phyloP scores from a whole-genome alignment of 1,140 invertebrate genomes.

The Lepidotrigona ventralis region DNA sequence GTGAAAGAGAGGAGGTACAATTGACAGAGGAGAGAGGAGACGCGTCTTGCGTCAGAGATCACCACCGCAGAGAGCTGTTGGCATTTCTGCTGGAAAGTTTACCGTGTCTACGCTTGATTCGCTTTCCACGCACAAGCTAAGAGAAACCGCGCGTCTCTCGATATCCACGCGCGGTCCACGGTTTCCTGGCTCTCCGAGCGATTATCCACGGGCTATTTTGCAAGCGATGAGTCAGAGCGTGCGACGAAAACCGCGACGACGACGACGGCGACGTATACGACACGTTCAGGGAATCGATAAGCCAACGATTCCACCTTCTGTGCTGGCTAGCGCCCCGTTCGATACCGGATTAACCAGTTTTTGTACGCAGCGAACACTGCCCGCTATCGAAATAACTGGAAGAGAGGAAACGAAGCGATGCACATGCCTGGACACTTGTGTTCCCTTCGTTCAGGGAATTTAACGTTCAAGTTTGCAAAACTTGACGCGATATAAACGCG shows the following conservation, averaged over 20 bases:
- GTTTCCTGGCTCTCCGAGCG: background rate
- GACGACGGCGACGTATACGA: background rate
- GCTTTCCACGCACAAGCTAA: slow-evolving; percentile 16
- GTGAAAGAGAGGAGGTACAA: slow-evolving; percentile 32
- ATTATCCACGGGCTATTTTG: slow-evolving; percentile 30
- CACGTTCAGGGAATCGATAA: slow-evolving; percentile 31
- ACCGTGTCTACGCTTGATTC: slow-evolving; percentile 55
- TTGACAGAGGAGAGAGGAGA: slow-evolving; percentile 30
- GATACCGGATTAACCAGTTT: slow-evolving; percentile 49
- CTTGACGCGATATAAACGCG: background rate
- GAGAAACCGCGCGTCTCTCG: slow-evolving; percentile 20
- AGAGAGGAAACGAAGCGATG: background rate
- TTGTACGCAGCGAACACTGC: slow-evolving; percentile 2
- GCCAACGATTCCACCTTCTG: slow-evolving; percentile 19
- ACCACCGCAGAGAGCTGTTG: slow-evolving; percentile 60
- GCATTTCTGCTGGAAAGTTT: slow-evolving; percentile 70
- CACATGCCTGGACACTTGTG: too few relatives aligned
- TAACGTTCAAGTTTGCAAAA: background rate
- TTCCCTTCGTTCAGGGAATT: background rate
- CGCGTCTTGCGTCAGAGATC: slow-evolving; percentile 66
- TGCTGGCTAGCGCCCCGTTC: background rate
- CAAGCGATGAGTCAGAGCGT: slow-evolving; percentile 33
- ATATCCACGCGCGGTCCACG: background rate
- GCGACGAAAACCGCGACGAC: slow-evolving; percentile 11
- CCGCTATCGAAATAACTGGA: slow-evolving; percentile 20